phyloP scores from a whole-genome alignment of 2,888 invertebrate genomes.

The Lepidocyrtinus sp. region DNA sequence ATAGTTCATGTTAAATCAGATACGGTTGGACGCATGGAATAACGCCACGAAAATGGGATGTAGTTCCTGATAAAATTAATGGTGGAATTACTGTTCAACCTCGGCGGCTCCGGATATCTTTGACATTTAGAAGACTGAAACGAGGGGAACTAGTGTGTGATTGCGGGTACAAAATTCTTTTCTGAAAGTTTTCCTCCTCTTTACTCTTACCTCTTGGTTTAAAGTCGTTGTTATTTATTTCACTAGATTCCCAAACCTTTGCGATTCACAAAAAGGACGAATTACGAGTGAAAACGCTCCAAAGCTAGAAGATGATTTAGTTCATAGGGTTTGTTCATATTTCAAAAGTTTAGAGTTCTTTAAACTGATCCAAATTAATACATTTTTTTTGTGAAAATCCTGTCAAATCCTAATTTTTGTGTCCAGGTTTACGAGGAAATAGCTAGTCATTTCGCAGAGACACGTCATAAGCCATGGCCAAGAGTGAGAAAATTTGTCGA shows the following conservation, averaged over 20 bases:
- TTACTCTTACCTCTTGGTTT: no score
- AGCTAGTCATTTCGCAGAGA: slow-evolving; percentile 94
- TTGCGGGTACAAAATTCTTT: no score
- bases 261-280: slow-evolving; percentile 77
- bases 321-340: slow-evolving; percentile 77
- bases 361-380: no score
- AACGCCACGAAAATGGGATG: slow-evolving; percentile 65
- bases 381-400: no score
- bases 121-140: slow-evolving; percentile 84
- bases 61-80: slow-evolving; percentile 64
- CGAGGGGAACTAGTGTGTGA: slow-evolving; percentile 76
- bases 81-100: slow-evolving; percentile 76
- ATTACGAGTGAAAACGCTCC: slow-evolving; percentile 76
- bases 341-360: no score
- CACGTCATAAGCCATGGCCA: slow-evolving; percentile 96
- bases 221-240: no score
- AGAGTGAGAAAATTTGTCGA: slow-evolving; percentile 86
- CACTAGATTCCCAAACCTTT: slow-evolving; percentile 77
- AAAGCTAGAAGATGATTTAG: slow-evolving; percentile 82
- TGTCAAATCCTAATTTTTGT: slow-evolving; percentile 28
- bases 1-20: slow-evolving; percentile 69
- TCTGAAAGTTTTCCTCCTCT: no score
- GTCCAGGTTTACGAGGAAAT: slow-evolving; percentile 92
- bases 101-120: slow-evolving; percentile 81
- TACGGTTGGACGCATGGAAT: slow-evolving; percentile 88